phyloP scores from a whole-genome alignment of 2,113 vertebrate species.

The Eretmochelys imbricata region DNA sequence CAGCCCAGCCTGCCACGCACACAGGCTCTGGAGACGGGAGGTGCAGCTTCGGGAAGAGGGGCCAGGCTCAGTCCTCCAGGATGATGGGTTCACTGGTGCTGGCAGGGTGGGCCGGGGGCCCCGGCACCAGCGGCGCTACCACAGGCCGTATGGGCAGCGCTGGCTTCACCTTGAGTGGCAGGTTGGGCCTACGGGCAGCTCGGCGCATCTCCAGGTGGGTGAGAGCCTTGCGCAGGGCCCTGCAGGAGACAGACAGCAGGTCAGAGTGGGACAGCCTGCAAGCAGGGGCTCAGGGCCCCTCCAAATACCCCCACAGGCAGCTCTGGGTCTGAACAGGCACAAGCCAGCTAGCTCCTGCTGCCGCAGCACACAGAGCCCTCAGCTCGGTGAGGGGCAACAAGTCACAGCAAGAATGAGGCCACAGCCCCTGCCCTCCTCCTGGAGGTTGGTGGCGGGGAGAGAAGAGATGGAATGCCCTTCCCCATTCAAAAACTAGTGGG shows the following conservation, averaged over 20 bases:
- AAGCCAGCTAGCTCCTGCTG: not conserved
- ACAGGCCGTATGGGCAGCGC: constrained; percentile 70
- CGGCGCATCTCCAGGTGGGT: constrained; percentile 92
- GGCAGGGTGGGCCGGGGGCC: constrained; percentile 83
- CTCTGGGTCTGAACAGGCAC: not conserved
- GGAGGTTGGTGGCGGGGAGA: too few relatives aligned
- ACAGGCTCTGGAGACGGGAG: not conserved
- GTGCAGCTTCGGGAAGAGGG: not conserved
- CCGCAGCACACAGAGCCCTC: not conserved
- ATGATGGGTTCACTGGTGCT: constrained; percentile 95
- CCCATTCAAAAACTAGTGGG: not conserved
- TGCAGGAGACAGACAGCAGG: constrained; percentile 42
- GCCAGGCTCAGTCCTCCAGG: constrained; percentile 87
- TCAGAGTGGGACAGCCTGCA: not conserved
- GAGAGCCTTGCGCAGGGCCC: constrained; percentile 91
- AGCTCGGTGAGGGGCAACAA: not conserved
- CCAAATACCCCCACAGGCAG: not conserved
- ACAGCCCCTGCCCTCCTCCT: too few relatives aligned
- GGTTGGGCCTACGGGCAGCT: constrained; percentile 89
- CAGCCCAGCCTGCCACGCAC: not conserved
- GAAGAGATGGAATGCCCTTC: not conserved
- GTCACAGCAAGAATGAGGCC: not conserved
- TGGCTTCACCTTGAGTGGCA: constrained; percentile 88
- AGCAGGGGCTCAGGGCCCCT: not conserved
- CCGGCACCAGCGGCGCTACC: constrained; percentile 62